A percentile compares a stretch with the other conserved stretches of the same genome.
Conservation (phyloP, 2,113 vertebrate genomes). For the Psephotus haematonotus region DNA sequence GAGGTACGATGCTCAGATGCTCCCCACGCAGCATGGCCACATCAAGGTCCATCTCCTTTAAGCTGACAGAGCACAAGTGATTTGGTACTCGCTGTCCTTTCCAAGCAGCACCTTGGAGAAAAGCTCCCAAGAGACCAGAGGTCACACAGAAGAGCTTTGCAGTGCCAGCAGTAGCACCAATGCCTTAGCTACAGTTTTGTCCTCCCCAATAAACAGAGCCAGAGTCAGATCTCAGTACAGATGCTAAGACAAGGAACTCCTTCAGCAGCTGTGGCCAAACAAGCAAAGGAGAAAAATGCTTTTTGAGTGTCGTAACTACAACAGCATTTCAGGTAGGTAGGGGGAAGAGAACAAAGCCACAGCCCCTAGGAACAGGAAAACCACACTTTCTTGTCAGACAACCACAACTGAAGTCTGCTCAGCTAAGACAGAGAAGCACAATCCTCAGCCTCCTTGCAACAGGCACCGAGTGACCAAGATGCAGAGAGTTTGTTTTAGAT, state of each 20-base stretch:
- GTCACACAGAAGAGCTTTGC: rapidly evolving
- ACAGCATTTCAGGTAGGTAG: neutral
- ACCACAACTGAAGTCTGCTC: neutral
- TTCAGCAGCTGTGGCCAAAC: neutral
- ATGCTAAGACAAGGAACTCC: neutral
- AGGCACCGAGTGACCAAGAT: rapidly evolving
- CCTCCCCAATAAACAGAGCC: neutral
- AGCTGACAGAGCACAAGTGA: neutral
- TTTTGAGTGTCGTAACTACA: neutral
- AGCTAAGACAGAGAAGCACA: neutral
- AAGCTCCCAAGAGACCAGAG: rapidly evolving
- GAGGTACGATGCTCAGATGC: neutral
- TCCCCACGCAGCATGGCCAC: neutral
- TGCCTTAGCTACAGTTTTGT: neutral
- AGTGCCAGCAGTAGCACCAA: neutral
- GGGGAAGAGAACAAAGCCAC: neutral
- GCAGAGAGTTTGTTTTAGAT: neutral
- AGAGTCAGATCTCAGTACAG: neutral
- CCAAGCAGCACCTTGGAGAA: neutral
- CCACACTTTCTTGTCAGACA: constrained; percentile 30
- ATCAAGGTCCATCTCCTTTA: rapidly evolving
- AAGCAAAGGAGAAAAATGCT: constrained; percentile 20
- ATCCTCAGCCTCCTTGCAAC: neutral
- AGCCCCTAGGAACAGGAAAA: constrained; percentile 29
- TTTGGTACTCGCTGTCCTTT: neutral